Base-by-base conservation (phyloP, 2,113 vertebrate species). In the Dissostichus mawsoni region DNA sequence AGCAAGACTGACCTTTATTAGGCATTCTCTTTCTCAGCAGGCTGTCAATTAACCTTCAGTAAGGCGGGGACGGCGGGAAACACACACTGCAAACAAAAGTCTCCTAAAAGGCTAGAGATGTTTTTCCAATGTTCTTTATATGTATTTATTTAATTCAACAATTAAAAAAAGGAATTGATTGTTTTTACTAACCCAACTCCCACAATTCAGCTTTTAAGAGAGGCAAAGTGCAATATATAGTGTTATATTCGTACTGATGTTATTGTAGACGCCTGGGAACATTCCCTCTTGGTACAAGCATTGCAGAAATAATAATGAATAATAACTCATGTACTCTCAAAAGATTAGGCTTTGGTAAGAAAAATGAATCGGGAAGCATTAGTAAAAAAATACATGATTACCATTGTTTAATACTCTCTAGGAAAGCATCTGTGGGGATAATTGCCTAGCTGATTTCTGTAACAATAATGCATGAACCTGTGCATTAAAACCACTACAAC, bases 1-100 rank as follows among this genome's bases (percentile, higher is more conserved):
- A 83, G 79, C 77, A 88, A 87, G 82, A 48, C 72, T 91, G 87
- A 90, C 90, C 92, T 92, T 93, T 88, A 85, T 88, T 84, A 75
- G 71, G 72, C 85, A 71, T 87, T 92, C 77, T 90, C 84, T 74
- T 83, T 74, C 90, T 29, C 78, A 80, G 70, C 70, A 53, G 63
- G 70, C 47, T 7, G 47, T 58, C 64, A 80, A 62, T 80, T 74
- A 74, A 61, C 70, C 63, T 73, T 68, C 78, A 68, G 25, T 52
- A 25, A 74, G 70, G 48, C 69, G 10, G 33, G 11, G 25, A 23
- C 53, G 23, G 44, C 48, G 64, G 55, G 62, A 72, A 73, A 73
- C 36, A 41, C 53, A 51, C 53, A 10, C 16, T 16, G 13, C 1
- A 14, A 29, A 63, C 48, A 78, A 2, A 71, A 45, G 61, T 45